These are phyloP conservation scores for Linnaemya vulpina DNA, from an alignment of 2,888 invertebrate species.

Conservation along the genomic window DNA sequence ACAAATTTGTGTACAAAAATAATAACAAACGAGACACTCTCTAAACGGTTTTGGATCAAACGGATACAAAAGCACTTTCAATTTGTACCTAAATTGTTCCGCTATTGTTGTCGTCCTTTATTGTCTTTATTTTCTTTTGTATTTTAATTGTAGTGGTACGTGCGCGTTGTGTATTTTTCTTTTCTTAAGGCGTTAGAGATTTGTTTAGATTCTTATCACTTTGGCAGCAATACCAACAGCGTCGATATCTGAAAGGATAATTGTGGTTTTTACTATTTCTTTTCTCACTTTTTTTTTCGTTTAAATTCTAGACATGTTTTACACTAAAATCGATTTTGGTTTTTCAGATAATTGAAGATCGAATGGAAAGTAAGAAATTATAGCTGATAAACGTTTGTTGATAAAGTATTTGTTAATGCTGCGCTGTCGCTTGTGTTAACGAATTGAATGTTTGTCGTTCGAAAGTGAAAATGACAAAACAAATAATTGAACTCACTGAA, in stretches of 20 bases:
- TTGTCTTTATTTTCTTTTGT: constrained; percentile 1
- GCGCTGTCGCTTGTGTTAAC: constrained; percentile 22
- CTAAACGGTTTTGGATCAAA: constrained; percentile 16
- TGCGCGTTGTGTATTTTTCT: constrained; percentile 24
- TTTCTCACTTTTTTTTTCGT: background rate
- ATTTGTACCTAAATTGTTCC: constrained; percentile 34
- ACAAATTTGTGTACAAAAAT: constrained; percentile 8
- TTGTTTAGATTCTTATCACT: constrained; percentile 68
- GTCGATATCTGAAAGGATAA: constrained; percentile 46
- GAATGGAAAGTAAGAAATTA: constrained; percentile 11
- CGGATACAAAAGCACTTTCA: background rate
- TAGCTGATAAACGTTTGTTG: constrained; percentile 56
- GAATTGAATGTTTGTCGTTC: constrained; percentile 53
- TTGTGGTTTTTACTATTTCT: constrained; percentile 32
- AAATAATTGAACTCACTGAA: constrained; percentile 11
- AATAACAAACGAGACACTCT: constrained; percentile 23
- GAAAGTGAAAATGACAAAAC: constrained; percentile 49
- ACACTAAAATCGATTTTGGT: constrained; percentile 46
- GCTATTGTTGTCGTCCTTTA: constrained; percentile 16
- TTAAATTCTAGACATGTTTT: constrained; percentile 51
- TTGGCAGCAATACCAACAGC: constrained; percentile 1
- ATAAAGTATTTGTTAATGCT: constrained; percentile 53
- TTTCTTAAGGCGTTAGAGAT: constrained; percentile 55
- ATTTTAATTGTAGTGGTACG: constrained; percentile 55
- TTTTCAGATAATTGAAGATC: constrained; percentile 20